Base-by-base conservation (phyloP, 92 coral and sea anemone genomes). In the Epizoanthus rinbou region DNA sequence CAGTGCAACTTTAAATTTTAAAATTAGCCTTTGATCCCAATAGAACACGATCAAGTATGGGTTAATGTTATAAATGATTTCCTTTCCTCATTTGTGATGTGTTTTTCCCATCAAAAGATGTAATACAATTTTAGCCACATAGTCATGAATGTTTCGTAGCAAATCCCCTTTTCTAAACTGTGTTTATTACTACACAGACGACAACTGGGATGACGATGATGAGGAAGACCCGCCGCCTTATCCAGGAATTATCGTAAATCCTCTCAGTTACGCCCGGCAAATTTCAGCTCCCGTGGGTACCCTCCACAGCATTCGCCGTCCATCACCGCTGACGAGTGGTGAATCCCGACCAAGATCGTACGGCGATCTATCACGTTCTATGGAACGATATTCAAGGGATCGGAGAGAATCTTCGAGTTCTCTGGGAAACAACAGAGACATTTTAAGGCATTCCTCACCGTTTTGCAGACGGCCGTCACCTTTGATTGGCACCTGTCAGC, bases 401-500 rank as follows among this genome's bases (percentile, higher is more conserved):
- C 53, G 15, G 11, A 31, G 59, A 57, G 59, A 28, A 65, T 65
- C 82, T 39, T 15, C 66, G 25, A 78, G 82, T 37, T 62, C 82
- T n/a, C 70, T 78, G 0, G 82, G 82, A 41, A 78, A 19, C 14
- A 39, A 23, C 69, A 60, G 82, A 35, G 80, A 75, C 39, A 17
- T 10, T 15, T 13, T 33, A 21, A 57, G 54, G 53, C 82, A 62
- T 43, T 56, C 71, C 22, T 60, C 82, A 8, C 43, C 82, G 13
- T 63, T 78, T 78, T 43, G 37, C 35, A 71, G 82, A 39, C 71
- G 82, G 43, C 82, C 82, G 41, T 78, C 82, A 60, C 82, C 82
- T 60, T 62, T 78, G 71, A 21, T 43, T 60, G 69, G 39, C 70
- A 78, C 14, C 70, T 62, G 58, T 62, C 70, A 33, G 17, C 80